Evolutionary conservation across 2,113 vertebrate genomes (phyloP), one percentile per base, ranked within the genome.

Genomic region (Suricata suricatta): DNA sequence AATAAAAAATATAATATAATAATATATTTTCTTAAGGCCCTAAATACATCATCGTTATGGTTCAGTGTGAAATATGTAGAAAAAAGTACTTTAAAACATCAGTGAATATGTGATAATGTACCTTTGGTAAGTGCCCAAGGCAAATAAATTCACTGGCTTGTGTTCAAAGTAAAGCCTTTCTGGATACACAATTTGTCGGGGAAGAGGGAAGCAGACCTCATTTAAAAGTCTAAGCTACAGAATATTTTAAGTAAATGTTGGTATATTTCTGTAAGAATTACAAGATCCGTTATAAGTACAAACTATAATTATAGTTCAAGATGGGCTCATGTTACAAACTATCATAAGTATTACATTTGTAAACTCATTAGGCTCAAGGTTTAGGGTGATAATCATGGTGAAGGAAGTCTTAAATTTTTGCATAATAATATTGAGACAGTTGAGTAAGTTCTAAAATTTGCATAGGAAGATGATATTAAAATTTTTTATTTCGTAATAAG

Each of bases 191-290:
- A 13, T 80, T 79, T 79, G 38, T 94, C 23, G 7, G 35, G 54
- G 21, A 71, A 87, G 19, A 94, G 66, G 27, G 38, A 38, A 33
- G 10, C 4, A 90, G n/a, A 85, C 14, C 33, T 35, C 64, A 64
- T 83, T 93, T 90, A 71, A 88, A 96, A 97, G 31, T 44, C 25
- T 33, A 38, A 96, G 71, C 95, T 96, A 76, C 11, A 90, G 54
- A 88, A 80, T 79, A 95, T 92, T 94, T 96, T 74, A 94, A 85
- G 10, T 96, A 80, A 92, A 9, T 93, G 33, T 63, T 90, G 50
- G 41, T 94, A 27, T 72, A 68, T 94, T 93, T 96, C 57, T 95
- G n/a, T 83, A 96, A 79, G 81, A 90, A 95, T 90, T 81, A 64
- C 7, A 57, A 92, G 83, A 38, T 54, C 27, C 89, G n/a, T 44